These are phyloP conservation scores for Dysdera silvatica DNA, from an alignment of 1,140 invertebrate genomes.

Conservation along the genomic window DNA sequence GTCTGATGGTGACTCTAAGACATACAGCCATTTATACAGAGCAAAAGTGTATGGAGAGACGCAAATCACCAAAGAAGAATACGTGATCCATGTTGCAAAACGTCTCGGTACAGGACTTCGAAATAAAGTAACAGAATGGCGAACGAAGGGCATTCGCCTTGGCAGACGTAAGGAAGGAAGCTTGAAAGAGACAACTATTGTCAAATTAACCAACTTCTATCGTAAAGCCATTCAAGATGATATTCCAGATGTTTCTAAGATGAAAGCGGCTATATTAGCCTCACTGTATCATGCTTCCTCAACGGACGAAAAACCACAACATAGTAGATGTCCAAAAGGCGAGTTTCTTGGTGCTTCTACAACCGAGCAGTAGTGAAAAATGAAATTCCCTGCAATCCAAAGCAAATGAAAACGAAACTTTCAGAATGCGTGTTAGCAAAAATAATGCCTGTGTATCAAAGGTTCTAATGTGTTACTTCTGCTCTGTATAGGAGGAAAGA, in stretches of 20 bases:
- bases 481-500: background rate
- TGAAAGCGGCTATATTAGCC: slow-evolving; percentile 1
- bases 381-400: background rate
- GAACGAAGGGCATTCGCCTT: background rate
- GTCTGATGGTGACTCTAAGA: background rate
- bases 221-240: background rate
- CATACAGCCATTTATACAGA: background rate
- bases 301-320: background rate
- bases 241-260: background rate
- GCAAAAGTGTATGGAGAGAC: background rate
- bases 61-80: background rate
- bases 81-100: slow-evolving; percentile 8
- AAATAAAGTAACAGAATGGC: background rate
- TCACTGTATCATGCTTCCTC: background rate
- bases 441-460: background rate
- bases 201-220: background rate
- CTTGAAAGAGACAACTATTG: background rate
- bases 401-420: background rate
- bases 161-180: background rate
- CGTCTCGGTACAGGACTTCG: background rate
- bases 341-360: background rate
- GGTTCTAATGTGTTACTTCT: background rate
- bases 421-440: background rate
- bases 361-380: background rate
- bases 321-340: background rate